Percentiles rank a stretch among this genome's conserved stretches.
Evolutionary conservation across 2,797 vertebrate genomes (phyloP).

Genomic region (Danionella dracula): DNA sequence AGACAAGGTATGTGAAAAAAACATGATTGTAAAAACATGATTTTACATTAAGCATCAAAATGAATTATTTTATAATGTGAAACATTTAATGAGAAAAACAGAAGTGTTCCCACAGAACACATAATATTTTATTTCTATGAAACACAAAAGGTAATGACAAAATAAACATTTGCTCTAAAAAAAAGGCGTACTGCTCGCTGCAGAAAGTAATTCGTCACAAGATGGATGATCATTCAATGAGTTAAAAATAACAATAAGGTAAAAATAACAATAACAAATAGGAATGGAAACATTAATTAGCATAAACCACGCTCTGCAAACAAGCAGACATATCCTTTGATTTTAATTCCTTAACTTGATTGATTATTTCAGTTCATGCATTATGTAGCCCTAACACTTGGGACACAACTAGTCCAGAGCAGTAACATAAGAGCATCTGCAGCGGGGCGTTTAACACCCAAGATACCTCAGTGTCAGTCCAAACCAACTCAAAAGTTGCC

Average conservation of each 20-base stretch:
- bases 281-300: constrained; percentile 39
- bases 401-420: constrained; percentile 58
- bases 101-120: background rate
- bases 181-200: constrained; percentile 13
- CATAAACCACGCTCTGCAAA: constrained; percentile 48
- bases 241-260: constrained; percentile 7
- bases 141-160: background rate
- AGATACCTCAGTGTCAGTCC: background rate
- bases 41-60: background rate
- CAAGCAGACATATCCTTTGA: constrained; percentile 39
- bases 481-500: too few relatives aligned
- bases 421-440: constrained; percentile 29
- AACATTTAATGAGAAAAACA: background rate
- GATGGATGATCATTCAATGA: constrained; percentile 32
- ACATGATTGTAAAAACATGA: background rate
- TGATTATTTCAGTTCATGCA: constrained; percentile 61
- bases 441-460: constrained; percentile 28
- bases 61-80: constrained; percentile 1
- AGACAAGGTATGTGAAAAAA: constrained; percentile 6
- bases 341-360: constrained; percentile 48
- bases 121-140: background rate
- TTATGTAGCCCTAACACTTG: constrained; percentile 56
- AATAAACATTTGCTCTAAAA: constrained; percentile 10
- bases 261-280: constrained; percentile 48
- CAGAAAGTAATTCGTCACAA: constrained; percentile 15